phyloP scores from a whole-genome alignment of 2,797 vertebrate genomes.

The Melanotaenia maccullochi region DNA sequence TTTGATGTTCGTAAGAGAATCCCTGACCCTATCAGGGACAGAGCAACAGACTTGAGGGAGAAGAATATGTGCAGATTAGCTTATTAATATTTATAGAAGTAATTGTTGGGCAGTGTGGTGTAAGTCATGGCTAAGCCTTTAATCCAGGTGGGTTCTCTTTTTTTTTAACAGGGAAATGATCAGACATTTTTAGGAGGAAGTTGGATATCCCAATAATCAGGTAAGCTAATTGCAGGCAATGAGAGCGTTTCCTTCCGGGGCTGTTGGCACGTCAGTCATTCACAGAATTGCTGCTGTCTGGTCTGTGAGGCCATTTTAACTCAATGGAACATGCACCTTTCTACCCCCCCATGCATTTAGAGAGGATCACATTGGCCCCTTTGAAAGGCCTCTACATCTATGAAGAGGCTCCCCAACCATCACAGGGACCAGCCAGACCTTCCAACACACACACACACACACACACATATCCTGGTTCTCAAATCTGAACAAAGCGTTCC shows the following conservation, averaged over 20 bases:
- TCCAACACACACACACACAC: constrained; percentile 51
- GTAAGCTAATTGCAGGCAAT: constrained; percentile 84
- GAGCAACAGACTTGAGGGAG: constrained; percentile 27
- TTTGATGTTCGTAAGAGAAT: constrained; percentile 60
- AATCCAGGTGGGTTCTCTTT: constrained; percentile 61
- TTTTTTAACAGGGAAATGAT: constrained; percentile 64
- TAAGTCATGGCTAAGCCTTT: constrained; percentile 31
- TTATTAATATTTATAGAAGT: constrained; percentile 74
- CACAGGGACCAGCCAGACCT: constrained; percentile 64
- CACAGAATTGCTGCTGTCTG: constrained; percentile 84
- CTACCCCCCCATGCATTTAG: constrained; percentile 71
- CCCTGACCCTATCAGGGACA: constrained; percentile 55
- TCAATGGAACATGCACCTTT: constrained; percentile 78
- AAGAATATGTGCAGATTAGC: constrained; percentile 63
- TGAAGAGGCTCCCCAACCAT: constrained; percentile 61
- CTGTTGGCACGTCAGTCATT: constrained; percentile 81
- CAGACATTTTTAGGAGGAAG: constrained; percentile 72
- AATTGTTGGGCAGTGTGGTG: constrained; percentile 41
- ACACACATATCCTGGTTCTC: constrained; percentile 54
- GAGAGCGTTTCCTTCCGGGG: constrained; percentile 89
- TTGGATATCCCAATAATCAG: constrained; percentile 91
- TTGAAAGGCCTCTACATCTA: constrained; percentile 55
- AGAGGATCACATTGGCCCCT: constrained; percentile 61
- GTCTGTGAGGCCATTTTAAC: constrained; percentile 82
- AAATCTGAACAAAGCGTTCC: constrained; percentile 76